Evolutionary conservation across 2,888 invertebrate species (phyloP), one percentile per base, ranked within the genome.

Genomic region (Lomographa bimaculata): DNA sequence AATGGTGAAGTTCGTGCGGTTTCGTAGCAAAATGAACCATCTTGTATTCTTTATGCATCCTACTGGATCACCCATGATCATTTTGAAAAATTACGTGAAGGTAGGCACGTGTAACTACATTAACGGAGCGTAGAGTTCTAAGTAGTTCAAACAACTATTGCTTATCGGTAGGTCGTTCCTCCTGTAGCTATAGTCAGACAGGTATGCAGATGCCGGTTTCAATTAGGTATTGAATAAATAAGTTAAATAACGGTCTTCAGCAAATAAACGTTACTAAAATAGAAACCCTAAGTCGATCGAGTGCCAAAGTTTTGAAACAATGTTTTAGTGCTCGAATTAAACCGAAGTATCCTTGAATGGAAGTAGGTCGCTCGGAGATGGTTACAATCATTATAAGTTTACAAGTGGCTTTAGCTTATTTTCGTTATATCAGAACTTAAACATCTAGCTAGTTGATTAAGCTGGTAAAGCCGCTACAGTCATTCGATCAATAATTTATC

Each of bases 1-100:
- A 89, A 85, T 71, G 56, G 70, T 85, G 87, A 87, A 87, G 85
- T 87, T 87, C 73, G 85, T 71, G 75, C 82, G 71, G 50, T 64
- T 54, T 49, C 38, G 38, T 46, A 45, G 40, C 40, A 45, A 54
- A 53, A 56, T 40, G 48, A 48, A 48, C 47, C 38, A 51, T 54
- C 49, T 45, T 40, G 35, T 43, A 45, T 54, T 48, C 43, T 39
- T 25, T 39, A 40, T 27, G 25, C 42, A 27, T 40, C 42, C 36
- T 14, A 14, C 14, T 30, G 23, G 32, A 25, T 26, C 35, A 26
- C 9, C 17, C 23, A 26, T 10, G 24, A 32, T 11, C 19, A 28
- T 28, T 28, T 28, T 18, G 32, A 28, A 27, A 24, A 16, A n/a
- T 27, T n/a, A n/a, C n/a, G n/a, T n/a, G n/a, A n/a, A n/a, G n/a